Conservation (phyloP, 2,797 vertebrate genomes). For the Poecilia velifera region DNA sequence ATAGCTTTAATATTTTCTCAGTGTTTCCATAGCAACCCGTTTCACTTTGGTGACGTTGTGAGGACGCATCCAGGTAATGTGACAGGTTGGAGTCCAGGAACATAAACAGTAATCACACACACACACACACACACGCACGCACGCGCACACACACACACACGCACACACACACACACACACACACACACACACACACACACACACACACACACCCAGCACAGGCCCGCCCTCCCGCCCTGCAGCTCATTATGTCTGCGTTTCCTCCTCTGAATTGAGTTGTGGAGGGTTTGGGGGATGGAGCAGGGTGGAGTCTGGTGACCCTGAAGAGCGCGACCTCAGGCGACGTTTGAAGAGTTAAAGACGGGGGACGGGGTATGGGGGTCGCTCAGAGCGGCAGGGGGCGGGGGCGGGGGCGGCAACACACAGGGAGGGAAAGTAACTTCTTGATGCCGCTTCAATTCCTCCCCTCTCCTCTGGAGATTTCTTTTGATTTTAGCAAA, state of each 20-base stretch:
- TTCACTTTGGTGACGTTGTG: background rate
- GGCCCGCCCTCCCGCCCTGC: constrained; percentile 40
- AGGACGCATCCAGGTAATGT: background rate
- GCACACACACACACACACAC: constrained; percentile 24
- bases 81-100: background rate
- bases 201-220: constrained; percentile 39
- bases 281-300: constrained; percentile 20
- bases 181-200: constrained; percentile 31
- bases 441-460: constrained; percentile 44
- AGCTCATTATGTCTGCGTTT: constrained; percentile 72
- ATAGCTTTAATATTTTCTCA: background rate
- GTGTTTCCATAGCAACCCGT: background rate
- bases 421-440: constrained; percentile 54
- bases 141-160: constrained; percentile 37
- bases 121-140: constrained; percentile 33
- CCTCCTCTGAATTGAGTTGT: constrained; percentile 50
- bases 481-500: constrained; percentile 36
- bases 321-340: constrained; percentile 65
- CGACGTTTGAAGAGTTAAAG: constrained; percentile 43
- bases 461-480: constrained; percentile 33
- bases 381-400: constrained; percentile 14
- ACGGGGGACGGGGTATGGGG: background rate
- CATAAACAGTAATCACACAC: background rate
- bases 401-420: background rate
- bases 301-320: constrained; percentile 59